Evolutionary conservation across 2,888 invertebrate genomes (phyloP).

Genomic region (Scaptomyza reducta): DNA sequence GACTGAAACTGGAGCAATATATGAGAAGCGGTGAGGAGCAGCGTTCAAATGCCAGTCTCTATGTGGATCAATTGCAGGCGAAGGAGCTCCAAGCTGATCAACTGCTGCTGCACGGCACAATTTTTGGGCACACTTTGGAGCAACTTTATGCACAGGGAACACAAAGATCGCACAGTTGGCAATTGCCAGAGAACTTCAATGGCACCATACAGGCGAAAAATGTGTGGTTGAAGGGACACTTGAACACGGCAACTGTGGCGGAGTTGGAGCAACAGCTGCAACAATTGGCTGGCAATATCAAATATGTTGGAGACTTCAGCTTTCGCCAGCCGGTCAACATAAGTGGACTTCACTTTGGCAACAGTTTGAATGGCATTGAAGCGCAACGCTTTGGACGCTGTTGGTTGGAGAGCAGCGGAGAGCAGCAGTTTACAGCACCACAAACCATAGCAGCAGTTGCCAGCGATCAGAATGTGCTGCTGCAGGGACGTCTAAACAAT

Average conservation of each 20-base stretch:
- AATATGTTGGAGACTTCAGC: constrained; percentile 78
- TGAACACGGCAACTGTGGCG: constrained; percentile 69
- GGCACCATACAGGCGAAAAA: constrained; percentile 82
- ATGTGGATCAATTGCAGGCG: constrained; percentile 53
- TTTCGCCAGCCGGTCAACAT: constrained; percentile 80
- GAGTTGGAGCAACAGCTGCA: constrained; percentile 73
- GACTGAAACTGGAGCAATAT: constrained; percentile 42
- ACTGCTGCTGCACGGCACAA: constrained; percentile 68
- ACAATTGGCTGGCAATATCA: constrained; percentile 77
- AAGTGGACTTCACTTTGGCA: constrained; percentile 83
- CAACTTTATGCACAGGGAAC: constrained; percentile 63
- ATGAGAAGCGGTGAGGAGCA: constrained; percentile 68
- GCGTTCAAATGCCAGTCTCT: constrained; percentile 55
- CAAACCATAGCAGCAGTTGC: constrained; percentile 71
- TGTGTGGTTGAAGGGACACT: constrained; percentile 77
- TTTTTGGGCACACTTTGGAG: constrained; percentile 59
- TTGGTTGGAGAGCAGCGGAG: constrained; percentile 82
- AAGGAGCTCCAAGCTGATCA: constrained; percentile 54
- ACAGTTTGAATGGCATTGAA: constrained; percentile 83
- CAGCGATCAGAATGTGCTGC: constrained; percentile 54
- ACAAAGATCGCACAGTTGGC: constrained; percentile 44
- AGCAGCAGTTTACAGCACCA: constrained; percentile 80
- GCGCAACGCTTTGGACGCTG: constrained; percentile 82
- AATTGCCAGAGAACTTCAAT: constrained; percentile 66
- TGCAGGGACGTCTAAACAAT: constrained; percentile 83